Conservation (phyloP, 2,797 vertebrate species). For the Pitangus sulphuratus region DNA sequence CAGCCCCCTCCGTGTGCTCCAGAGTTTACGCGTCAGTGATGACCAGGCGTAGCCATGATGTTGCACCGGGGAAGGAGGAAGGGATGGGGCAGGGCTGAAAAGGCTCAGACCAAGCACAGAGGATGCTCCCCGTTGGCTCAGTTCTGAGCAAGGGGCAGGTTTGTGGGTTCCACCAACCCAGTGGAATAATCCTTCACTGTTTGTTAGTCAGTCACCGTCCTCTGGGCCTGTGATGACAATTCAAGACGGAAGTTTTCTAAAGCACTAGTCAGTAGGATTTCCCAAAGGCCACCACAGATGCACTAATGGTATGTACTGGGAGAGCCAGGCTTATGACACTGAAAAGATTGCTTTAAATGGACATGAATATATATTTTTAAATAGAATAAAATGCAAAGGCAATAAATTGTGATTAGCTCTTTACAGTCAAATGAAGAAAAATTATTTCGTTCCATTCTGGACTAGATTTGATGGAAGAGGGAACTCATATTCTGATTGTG, state of each 20-base stretch:
- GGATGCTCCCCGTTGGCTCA: background rate
- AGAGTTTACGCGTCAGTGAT: slow-evolving; percentile 11
- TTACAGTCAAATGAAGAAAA: slow-evolving; percentile 63
- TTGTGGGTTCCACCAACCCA: background rate
- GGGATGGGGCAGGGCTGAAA: background rate
- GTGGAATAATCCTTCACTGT: background rate
- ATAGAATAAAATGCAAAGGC: slow-evolving; percentile 71
- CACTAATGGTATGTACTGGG: slow-evolving; percentile 60
- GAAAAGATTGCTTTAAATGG: slow-evolving; percentile 69
- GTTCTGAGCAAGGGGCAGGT: background rate
- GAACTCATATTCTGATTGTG: slow-evolving; percentile 56
- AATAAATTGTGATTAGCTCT: slow-evolving; percentile 75
- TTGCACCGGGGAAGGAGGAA: background rate
- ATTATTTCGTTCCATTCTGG: slow-evolving; percentile 31
- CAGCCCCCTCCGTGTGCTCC: background rate
- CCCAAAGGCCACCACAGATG: slow-evolving; percentile 48
- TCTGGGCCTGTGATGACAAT: background rate
- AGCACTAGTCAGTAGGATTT: slow-evolving; percentile 44
- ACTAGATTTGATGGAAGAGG: slow-evolving; percentile 72
- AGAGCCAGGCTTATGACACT: slow-evolving; percentile 60
- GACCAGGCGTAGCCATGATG: fast-evolving
- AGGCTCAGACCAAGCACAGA: background rate
- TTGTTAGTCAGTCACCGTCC: background rate
- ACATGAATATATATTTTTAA: slow-evolving; percentile 73
- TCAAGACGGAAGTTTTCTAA: slow-evolving; percentile 14